Percentiles rank a stretch among this genome's conserved stretches.
Evolutionary conservation across 2,888 invertebrate genomes (phyloP).

Genomic region (Clivina fossor): DNA sequence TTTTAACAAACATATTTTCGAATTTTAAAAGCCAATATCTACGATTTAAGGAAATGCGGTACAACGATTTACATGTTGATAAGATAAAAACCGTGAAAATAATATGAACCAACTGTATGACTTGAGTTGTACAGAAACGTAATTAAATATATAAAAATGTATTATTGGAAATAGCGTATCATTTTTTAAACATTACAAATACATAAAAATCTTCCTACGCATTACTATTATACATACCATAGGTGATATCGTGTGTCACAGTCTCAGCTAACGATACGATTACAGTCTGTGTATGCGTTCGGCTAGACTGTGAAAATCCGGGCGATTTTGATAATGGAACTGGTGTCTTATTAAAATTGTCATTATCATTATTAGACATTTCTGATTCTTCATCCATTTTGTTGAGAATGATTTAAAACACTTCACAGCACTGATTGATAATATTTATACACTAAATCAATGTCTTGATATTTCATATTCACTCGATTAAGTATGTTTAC

Average conservation of each 20-base stretch:
- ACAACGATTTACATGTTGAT: constrained; percentile 13
- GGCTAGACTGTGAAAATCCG: constrained; percentile 50
- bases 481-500: not conserved
- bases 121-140: no score
- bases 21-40: not conserved
- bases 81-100: constrained; percentile 30
- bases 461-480: no score
- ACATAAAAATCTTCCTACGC: constrained; percentile 17
- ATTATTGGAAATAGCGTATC: no score
- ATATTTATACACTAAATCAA: constrained; percentile 10
- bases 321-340: constrained; percentile 51
- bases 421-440: constrained; percentile 19
- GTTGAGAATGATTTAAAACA: constrained; percentile 17
- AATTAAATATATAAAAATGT: no score
- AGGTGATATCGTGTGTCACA: constrained; percentile 60
- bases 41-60: constrained; percentile 21
- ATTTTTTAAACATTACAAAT: constrained; percentile 16
- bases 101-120: no score
- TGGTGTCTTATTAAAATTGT: constrained; percentile 51
- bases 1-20: not conserved
- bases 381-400: constrained; percentile 41
- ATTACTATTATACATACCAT: constrained; percentile 52
- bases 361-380: constrained; percentile 41
- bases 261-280: constrained; percentile 54
- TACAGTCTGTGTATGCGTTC: constrained; percentile 52